Conservation (phyloP, 2,113 vertebrate genomes). For the Pampusana beccarii region DNA sequence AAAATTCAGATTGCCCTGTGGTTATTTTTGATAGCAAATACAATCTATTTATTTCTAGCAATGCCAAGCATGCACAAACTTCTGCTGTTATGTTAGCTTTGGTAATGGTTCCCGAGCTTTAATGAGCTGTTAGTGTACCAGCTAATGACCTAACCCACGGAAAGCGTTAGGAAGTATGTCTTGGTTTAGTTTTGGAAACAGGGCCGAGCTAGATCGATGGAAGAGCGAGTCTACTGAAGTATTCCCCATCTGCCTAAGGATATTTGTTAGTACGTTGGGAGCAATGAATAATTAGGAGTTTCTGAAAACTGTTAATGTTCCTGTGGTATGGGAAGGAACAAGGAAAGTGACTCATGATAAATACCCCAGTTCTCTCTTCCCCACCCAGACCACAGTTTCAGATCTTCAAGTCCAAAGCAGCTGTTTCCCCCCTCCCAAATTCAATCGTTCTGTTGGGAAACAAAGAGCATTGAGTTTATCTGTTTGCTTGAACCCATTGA, state of each 20-base stretch:
- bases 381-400: not conserved
- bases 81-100: not conserved
- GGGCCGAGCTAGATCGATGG: not conserved
- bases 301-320: not conserved
- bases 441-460: not conserved
- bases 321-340: not conserved
- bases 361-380: not conserved
- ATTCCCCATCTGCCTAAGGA: not conserved
- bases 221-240: not conserved
- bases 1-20: not conserved
- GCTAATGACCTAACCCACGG: not conserved
- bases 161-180: not conserved
- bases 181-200: not conserved
- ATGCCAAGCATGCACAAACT: not conserved
- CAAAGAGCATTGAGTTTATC: not conserved
- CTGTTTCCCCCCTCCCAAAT: not conserved
- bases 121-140: not conserved
- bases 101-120: not conserved
- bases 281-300: slow-evolving; percentile 3
- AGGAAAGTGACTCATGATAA: not conserved
- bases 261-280: not conserved
- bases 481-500: not conserved
- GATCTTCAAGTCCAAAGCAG: not conserved
- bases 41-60: not conserved
- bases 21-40: slow-evolving; percentile 27